Conservation (phyloP, 2,888 invertebrate genomes). For the Unio pictorum region DNA sequence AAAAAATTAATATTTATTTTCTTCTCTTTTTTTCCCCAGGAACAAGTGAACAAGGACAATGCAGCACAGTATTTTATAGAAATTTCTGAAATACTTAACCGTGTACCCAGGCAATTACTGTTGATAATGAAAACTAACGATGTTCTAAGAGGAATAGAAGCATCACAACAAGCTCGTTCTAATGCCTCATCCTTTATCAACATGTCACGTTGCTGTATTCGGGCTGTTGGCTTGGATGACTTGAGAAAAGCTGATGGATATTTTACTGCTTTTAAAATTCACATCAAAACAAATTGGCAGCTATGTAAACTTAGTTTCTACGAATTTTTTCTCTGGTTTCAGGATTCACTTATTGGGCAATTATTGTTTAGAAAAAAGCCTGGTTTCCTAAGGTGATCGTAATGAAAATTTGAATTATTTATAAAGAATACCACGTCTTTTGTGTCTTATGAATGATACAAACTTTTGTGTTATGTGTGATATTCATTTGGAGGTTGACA, state of each 20-base stretch:
- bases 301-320: constrained; percentile 78
- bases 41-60: constrained; percentile 83
- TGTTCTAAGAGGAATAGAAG: constrained; percentile 91
- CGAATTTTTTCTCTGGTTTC: constrained; percentile 59
- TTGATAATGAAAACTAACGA: constrained; percentile 97
- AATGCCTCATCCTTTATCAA: constrained; percentile 87
- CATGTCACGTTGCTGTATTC: constrained; percentile 91
- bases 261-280: constrained; percentile 27
- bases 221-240: constrained; percentile 78
- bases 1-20: too few relatives aligned
- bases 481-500: too few relatives aligned
- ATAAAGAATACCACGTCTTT: too few relatives aligned
- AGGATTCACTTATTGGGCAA: constrained; percentile 12
- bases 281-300: constrained; percentile 72
- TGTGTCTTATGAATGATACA: too few relatives aligned
- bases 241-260: constrained; percentile 35
- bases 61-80: constrained; percentile 77
- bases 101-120: constrained; percentile 94
- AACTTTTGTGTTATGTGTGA: too few relatives aligned
- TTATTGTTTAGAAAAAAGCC: neutral
- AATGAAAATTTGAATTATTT: too few relatives aligned
- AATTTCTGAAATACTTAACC: constrained; percentile 88
- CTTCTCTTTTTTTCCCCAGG: constrained; percentile 74
- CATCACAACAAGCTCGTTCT: constrained; percentile 68
- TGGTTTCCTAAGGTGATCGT: too few relatives aligned